These are phyloP conservation scores for Calidris pugnax DNA, from an alignment of 2,113 vertebrate species.

Conservation along the genomic window DNA sequence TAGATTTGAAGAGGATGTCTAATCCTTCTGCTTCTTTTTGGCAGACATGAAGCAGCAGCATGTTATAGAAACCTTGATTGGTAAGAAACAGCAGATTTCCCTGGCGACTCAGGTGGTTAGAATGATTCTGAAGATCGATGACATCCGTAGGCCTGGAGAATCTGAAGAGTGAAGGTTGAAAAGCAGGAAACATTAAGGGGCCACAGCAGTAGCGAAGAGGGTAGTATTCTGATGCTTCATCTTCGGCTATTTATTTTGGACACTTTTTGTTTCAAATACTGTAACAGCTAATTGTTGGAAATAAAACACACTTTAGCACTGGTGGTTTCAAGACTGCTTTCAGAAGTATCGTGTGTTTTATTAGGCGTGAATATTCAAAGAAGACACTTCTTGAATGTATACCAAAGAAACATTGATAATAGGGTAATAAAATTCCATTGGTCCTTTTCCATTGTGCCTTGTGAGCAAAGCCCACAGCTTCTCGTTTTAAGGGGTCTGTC, in stretches of 20 bases:
- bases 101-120: constrained; percentile 95
- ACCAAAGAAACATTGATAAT: background rate
- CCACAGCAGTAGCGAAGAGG: constrained; percentile 32
- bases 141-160: constrained; percentile 92
- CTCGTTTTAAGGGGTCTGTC: background rate
- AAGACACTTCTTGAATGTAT: background rate
- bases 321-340: background rate
- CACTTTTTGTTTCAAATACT: constrained; percentile 8
- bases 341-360: background rate
- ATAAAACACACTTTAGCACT: constrained; percentile 47
- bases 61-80: constrained; percentile 96
- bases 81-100: constrained; percentile 96
- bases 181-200: background rate
- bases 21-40: background rate
- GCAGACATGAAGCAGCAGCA: constrained; percentile 97
- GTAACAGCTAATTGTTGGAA: constrained; percentile 40
- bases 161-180: constrained; percentile 81
- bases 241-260: constrained; percentile 67
- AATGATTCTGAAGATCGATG: constrained; percentile 98
- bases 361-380: background rate
- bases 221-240: background rate
- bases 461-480: background rate
- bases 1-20: background rate
- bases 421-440: background rate
- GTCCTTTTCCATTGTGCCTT: background rate